These are phyloP conservation scores for Hydrocynus forskahlii DNA, from an alignment of 2,797 vertebrate genomes.

Conservation along the genomic window DNA sequence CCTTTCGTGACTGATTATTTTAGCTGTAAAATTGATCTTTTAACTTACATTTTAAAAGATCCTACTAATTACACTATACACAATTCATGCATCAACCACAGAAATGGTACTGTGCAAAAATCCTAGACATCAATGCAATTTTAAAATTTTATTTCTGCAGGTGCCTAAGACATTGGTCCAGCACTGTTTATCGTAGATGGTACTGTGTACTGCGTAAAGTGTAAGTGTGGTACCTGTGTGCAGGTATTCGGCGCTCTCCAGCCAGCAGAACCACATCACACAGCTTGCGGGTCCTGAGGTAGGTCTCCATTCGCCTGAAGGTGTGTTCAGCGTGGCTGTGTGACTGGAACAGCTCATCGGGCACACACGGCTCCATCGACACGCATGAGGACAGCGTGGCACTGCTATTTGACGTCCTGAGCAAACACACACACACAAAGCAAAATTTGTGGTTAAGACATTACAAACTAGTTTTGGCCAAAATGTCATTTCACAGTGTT, in stretches of 20 bases:
- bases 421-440: slow-evolving; percentile 31
- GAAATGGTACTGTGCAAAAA: no score
- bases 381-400: slow-evolving; percentile 88
- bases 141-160: no score
- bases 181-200: no score
- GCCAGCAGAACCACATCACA: slow-evolving; percentile 95
- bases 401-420: slow-evolving; percentile 90
- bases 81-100: slow-evolving; percentile 66
- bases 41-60: no score
- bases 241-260: slow-evolving; percentile 93
- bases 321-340: slow-evolving; percentile 93
- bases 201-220: slow-evolving; percentile 84
- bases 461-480: no score
- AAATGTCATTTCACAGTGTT: no score
- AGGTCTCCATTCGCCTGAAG: slow-evolving; percentile 97
- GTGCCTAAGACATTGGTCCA: no score
- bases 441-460: no score
- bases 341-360: slow-evolving; percentile 95
- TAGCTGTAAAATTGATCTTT: no score
- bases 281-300: slow-evolving; percentile 90
- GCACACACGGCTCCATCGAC: slow-evolving; percentile 92
- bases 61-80: no score
- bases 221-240: slow-evolving; percentile 86
- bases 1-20: no score
- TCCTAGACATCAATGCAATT: no score